A percentile compares a stretch with the other conserved stretches of the same genome.
phyloP scores from a whole-genome alignment of 2,113 vertebrate genomes.

The Dermatemys mawii region DNA sequence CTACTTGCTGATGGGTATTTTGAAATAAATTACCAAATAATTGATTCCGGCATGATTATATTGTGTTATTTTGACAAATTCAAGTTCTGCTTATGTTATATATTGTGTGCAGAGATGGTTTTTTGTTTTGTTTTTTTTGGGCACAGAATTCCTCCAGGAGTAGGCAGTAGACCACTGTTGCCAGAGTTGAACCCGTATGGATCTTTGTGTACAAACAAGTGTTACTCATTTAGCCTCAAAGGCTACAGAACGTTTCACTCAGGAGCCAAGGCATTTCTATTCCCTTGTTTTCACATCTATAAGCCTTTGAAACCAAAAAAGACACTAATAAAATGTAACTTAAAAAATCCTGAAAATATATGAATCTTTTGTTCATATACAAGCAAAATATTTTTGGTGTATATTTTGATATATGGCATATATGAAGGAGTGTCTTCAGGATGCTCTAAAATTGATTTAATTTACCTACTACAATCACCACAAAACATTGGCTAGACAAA shows the following conservation, averaged over 20 bases:
- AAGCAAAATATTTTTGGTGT: background rate
- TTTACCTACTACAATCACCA: background rate
- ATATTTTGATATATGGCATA: background rate
- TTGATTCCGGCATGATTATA: too few species aligned
- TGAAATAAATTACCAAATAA: too few species aligned
- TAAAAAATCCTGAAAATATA: constrained; percentile 14
- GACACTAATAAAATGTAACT: background rate
- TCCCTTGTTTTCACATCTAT: background rate
- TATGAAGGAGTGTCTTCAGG: background rate
- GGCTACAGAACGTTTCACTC: background rate
- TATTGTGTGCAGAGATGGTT: too few species aligned
- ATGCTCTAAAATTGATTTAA: background rate
- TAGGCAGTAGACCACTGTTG: background rate
- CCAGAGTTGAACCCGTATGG: background rate
- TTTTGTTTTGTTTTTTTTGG: too few species aligned
- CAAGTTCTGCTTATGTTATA: too few species aligned
- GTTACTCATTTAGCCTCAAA: background rate
- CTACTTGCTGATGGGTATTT: too few species aligned
- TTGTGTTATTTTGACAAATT: too few species aligned
- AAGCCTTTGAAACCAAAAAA: background rate
- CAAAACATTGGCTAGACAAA: background rate
- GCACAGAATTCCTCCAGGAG: too few species aligned
- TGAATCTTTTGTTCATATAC: constrained; percentile 8
- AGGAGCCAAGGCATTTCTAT: background rate
- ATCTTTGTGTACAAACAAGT: background rate